Percentiles rank a stretch among this genome's conserved stretches.
Evolutionary conservation across 30 jellyfish, hydroid and myxozoan genomes (phyloP).

Genomic region (Hydractinia symbiolongicarpus): DNA sequence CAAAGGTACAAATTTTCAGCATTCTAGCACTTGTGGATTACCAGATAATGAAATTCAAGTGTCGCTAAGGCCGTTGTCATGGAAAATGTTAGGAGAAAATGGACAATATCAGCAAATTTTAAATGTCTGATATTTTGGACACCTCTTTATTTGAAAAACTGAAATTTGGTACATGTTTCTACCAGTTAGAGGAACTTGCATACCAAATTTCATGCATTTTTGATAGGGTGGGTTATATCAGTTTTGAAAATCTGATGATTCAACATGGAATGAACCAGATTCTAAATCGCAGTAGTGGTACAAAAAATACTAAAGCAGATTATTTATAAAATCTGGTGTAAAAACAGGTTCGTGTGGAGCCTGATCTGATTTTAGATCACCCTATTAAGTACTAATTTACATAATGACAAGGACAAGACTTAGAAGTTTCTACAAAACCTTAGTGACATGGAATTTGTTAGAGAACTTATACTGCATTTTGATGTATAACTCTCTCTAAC

Average conservation of each 20-base stretch:
- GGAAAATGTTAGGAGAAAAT: not conserved
- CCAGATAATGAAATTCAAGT: not conserved
- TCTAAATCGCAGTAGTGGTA: not conserved
- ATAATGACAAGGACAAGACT: not conserved
- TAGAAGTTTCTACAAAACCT: not conserved
- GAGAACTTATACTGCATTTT: too few relatives aligned
- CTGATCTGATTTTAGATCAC: too few relatives aligned
- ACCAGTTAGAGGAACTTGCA: not conserved
- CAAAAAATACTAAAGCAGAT: not conserved
- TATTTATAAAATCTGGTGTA: not conserved
- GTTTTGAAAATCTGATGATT: not conserved
- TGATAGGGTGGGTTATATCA: not conserved
- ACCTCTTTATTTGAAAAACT: not conserved
- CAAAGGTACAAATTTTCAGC: conserved; percentile 3
- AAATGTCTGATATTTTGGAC: not conserved
- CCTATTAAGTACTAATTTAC: not conserved
- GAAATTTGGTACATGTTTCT: not conserved
- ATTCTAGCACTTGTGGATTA: not conserved
- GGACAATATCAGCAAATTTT: not conserved
- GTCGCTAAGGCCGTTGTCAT: not conserved
- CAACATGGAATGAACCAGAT: not conserved
- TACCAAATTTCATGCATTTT: conserved; percentile 7
- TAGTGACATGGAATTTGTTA: not conserved
- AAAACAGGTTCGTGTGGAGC: not conserved
- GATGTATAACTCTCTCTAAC: too few relatives aligned